Conservation (phyloP, 2,888 invertebrate genomes). For the Agrochola circellaris region DNA sequence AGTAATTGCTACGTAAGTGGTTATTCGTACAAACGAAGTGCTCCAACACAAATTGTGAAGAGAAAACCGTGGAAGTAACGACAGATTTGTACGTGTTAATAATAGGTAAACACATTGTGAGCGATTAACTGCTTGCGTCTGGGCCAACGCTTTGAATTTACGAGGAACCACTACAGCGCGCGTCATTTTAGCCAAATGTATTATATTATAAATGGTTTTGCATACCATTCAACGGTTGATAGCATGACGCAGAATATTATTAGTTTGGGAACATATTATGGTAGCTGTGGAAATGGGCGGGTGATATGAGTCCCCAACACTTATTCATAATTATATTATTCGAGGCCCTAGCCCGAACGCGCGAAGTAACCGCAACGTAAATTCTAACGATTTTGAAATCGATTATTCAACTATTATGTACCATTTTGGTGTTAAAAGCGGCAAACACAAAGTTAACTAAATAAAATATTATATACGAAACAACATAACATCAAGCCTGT, state of each 20-base stretch:
- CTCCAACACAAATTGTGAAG: conserved; percentile 50
- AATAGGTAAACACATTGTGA: conserved; percentile 75
- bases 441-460: not conserved
- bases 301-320: not conserved
- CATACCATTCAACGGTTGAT: conserved; percentile 55
- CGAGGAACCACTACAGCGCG: conserved; percentile 57
- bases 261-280: conserved; percentile 31
- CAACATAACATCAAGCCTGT: too few species aligned
- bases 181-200: conserved; percentile 66
- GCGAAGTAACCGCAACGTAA: too few species aligned
- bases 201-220: conserved; percentile 34
- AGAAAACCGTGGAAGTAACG: conserved; percentile 67
- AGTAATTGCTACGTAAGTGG: conserved; percentile 34
- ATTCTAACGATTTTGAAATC: not conserved
- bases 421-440: not conserved
- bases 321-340: not conserved
- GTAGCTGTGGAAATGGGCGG: not conserved
- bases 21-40: conserved; percentile 25
- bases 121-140: conserved; percentile 72
- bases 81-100: conserved; percentile 73
- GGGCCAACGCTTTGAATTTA: conserved; percentile 69
- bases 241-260: conserved; percentile 40
- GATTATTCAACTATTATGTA: too few species aligned
- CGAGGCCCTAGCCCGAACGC: not conserved
- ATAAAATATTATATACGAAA: not conserved